Percentiles rank a stretch among this genome's conserved stretches.
Evolutionary conservation across 1,140 invertebrate genomes (phyloP).

Genomic region (Sitophilus oryzae): DNA sequence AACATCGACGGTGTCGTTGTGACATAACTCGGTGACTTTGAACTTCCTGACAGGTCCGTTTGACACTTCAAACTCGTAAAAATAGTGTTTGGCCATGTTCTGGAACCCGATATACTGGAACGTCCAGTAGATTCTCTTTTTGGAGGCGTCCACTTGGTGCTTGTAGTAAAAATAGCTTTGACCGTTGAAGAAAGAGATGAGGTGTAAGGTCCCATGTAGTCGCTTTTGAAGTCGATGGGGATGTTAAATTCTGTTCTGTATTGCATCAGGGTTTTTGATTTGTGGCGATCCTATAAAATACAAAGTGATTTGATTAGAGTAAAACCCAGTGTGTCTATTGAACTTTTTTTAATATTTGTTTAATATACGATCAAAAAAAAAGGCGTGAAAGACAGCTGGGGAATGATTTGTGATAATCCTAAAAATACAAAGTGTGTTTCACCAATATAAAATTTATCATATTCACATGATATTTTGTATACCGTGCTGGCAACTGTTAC

Average conservation of each 20-base stretch:
- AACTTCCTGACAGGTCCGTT: conserved; percentile 30
- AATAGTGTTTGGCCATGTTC: conserved; percentile 42
- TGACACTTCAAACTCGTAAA: conserved; percentile 46
- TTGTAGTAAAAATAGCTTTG: conserved; percentile 45
- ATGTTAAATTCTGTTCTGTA: conserved; percentile 37
- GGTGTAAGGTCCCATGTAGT: conserved; percentile 41
- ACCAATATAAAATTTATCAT: no score
- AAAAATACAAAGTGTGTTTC: conserved; percentile 30
- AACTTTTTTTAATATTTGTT: no score
- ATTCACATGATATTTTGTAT: no score
- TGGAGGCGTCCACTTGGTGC: conserved; percentile 43
- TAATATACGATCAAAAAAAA: no score
- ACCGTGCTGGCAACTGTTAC: no score
- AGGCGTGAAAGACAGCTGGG: no score
- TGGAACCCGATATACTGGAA: conserved; percentile 47
- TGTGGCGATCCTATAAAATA: no score
- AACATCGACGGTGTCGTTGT: conserved; percentile 23
- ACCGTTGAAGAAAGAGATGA: conserved; percentile 40
- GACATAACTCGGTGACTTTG: conserved; percentile 34
- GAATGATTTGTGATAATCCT: conserved; percentile 44
- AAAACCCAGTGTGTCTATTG: no score
- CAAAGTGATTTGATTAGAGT: no score
- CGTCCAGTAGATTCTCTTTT: conserved; percentile 45
- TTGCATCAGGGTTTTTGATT: conserved; percentile 36
- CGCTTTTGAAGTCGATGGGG: conserved; percentile 37